These are phyloP conservation scores for Lichenostomus cassidix DNA, from an alignment of 2,113 vertebrate genomes.

Conservation along the genomic window DNA sequence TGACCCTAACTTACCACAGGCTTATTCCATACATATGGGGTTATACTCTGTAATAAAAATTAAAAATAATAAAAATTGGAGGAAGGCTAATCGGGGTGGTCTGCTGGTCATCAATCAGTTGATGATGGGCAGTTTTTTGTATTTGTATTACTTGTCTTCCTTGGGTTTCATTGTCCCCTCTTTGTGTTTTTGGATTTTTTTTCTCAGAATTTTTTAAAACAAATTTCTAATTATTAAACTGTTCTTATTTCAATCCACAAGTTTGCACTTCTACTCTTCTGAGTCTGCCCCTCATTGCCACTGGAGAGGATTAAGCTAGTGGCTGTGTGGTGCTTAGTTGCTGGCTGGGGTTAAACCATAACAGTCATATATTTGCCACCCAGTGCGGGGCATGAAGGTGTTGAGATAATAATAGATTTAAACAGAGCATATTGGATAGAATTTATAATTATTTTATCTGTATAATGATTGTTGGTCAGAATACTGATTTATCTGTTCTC, in stretches of 20 bases:
- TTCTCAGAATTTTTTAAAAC: neutral
- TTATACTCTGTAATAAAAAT: neutral
- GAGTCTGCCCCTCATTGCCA: neutral
- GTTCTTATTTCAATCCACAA: neutral
- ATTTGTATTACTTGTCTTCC: neutral
- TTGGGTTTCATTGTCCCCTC: neutral
- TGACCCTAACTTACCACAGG: neutral
- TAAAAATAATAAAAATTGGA: neutral
- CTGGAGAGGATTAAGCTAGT: neutral
- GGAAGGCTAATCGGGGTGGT: neutral
- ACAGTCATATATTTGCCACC: neutral
- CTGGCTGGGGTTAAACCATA: neutral
- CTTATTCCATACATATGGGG: neutral
- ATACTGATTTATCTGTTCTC: neutral
- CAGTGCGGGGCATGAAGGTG: accelerated
- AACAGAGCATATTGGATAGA: neutral
- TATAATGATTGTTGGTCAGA: neutral
- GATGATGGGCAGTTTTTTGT: neutral
- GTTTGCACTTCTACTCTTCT: neutral
- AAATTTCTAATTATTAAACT: neutral
- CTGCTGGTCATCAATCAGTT: neutral
- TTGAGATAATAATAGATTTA: neutral
- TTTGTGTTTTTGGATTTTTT: neutral
- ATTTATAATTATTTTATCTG: neutral
- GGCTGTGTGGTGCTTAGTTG: neutral